phyloP scores from a whole-genome alignment of 2,797 vertebrate genomes.

The Rhynchonycteris naso region DNA sequence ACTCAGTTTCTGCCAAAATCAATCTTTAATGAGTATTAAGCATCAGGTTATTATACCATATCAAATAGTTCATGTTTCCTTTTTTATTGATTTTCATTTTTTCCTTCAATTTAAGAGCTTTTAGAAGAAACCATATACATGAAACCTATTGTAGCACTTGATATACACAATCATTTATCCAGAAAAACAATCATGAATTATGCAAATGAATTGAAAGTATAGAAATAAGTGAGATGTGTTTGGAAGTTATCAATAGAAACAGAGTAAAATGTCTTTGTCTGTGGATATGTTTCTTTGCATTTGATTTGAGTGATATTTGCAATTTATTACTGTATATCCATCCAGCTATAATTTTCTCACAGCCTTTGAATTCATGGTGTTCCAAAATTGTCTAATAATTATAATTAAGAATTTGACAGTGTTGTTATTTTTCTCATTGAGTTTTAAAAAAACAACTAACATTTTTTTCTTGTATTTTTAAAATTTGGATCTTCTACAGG shows the following conservation, averaged over 20 bases:
- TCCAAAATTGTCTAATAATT: slow-evolving; percentile 19
- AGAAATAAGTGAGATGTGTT: not conserved
- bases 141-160: not conserved
- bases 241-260: slow-evolving; percentile 10
- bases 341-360: slow-evolving; percentile 42
- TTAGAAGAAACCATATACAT: not conserved
- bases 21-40: slow-evolving; percentile 53
- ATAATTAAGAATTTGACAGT: not conserved
- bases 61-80: slow-evolving; percentile 22
- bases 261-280: not conserved
- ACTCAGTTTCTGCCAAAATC: slow-evolving; percentile 57
- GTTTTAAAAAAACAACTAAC: slow-evolving; percentile 55
- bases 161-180: slow-evolving; percentile 31
- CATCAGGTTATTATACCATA: slow-evolving; percentile 39
- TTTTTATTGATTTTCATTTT: slow-evolving; percentile 48
- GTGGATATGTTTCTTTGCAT: not conserved
- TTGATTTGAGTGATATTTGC: not conserved
- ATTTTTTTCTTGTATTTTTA: slow-evolving; percentile 76
- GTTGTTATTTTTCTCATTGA: not conserved
- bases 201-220: not conserved
- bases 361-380: slow-evolving; percentile 53
- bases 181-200: not conserved
- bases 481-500: slow-evolving; percentile 87
- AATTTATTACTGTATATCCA: slow-evolving; percentile 38
- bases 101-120: slow-evolving; percentile 9